These are phyloP conservation scores for Molorchus minor DNA, from an alignment of 2,888 invertebrate genomes.

Conservation along the genomic window DNA sequence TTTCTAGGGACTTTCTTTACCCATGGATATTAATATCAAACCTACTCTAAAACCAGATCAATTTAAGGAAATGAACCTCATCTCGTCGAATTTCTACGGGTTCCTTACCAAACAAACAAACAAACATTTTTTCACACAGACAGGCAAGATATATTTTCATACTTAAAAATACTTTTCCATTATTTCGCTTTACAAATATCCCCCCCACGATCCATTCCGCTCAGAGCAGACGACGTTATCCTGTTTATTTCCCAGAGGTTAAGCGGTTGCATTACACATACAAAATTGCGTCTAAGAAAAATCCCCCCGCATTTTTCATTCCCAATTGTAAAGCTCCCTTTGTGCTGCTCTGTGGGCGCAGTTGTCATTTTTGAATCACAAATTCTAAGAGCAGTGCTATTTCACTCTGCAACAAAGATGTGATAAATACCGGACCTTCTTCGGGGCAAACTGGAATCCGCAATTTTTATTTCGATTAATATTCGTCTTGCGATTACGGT, in stretches of 20 bases:
- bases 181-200: too few relatives aligned
- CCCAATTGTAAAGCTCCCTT: conserved; percentile 2
- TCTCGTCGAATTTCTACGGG: too few relatives aligned
- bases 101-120: too few relatives aligned
- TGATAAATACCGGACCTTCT: neutral
- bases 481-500: too few relatives aligned
- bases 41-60: too few relatives aligned
- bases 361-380: conserved; percentile 15
- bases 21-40: too few relatives aligned
- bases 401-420: conserved; percentile 5
- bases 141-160: too few relatives aligned
- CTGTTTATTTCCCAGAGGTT: conserved; percentile 3
- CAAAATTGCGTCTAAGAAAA: conserved; percentile 9
- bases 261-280: conserved; percentile 2
- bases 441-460: neutral
- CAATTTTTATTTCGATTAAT: neutral
- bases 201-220: too few relatives aligned
- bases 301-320: conserved; percentile 4
- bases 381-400: conserved; percentile 9
- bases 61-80: too few relatives aligned
- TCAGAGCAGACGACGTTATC: neutral
- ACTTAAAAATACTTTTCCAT: too few relatives aligned
- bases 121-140: too few relatives aligned
- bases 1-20: too few relatives aligned
- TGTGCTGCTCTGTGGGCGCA: neutral